Conservation (phyloP, 2,888 invertebrate species). For the Marronus borbonicus region DNA sequence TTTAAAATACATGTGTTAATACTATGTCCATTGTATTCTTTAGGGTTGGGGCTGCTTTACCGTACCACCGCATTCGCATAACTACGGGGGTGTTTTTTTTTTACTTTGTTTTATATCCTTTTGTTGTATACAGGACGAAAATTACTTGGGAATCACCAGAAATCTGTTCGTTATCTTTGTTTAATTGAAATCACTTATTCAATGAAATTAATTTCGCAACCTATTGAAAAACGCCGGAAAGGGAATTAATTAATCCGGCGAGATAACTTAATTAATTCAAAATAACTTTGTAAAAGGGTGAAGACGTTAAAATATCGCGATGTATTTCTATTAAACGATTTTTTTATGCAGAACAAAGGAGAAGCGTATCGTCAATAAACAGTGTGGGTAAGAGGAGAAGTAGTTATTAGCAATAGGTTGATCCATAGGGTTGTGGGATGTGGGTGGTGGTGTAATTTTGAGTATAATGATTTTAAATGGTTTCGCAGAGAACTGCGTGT, state of each 20-base stretch:
- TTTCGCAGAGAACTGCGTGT: slow-evolving; percentile 51
- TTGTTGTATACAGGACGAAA: too few relatives aligned
- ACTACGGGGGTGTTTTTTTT: slow-evolving; percentile 44
- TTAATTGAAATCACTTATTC: neutral
- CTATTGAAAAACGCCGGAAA: neutral
- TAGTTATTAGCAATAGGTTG: slow-evolving; percentile 44
- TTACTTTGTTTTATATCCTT: neutral
- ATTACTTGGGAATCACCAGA: too few relatives aligned
- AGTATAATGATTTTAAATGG: slow-evolving; percentile 58
- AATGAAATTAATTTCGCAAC: slow-evolving; percentile 2
- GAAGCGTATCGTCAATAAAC: slow-evolving; percentile 1
- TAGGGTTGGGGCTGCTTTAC: slow-evolving; percentile 54
- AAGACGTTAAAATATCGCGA: neutral
- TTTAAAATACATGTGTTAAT: slow-evolving; percentile 59
- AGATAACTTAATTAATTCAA: slow-evolving; percentile 28
- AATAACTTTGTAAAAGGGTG: neutral
- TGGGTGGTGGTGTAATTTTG: slow-evolving; percentile 44
- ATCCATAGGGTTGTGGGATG: slow-evolving; percentile 36
- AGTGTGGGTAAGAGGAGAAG: neutral
- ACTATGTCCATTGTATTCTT: slow-evolving; percentile 55
- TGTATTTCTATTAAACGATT: slow-evolving; percentile 18
- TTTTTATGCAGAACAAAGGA: neutral
- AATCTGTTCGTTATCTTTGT: too few relatives aligned
- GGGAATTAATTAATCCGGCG: slow-evolving; percentile 10
- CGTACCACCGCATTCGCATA: slow-evolving; percentile 50